Conservation (phyloP, 2,888 invertebrate genomes). For the Drosophila histrio region DNA sequence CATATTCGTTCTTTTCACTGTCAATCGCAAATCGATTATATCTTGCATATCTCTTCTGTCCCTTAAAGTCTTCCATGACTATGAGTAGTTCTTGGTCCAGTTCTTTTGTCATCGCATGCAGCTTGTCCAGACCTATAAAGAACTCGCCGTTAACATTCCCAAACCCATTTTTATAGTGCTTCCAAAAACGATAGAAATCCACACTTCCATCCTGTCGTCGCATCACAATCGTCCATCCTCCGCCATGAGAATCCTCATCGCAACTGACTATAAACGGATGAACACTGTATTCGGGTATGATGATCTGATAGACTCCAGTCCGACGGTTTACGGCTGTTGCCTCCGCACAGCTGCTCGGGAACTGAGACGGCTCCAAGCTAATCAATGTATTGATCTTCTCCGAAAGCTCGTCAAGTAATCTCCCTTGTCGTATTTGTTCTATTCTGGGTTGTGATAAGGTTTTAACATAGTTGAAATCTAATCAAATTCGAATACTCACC, state of each 20-base stretch:
- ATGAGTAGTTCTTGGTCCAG: constrained; percentile 86
- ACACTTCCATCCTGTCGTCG: constrained; percentile 87
- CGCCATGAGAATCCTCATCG: constrained; percentile 85
- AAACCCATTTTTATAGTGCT: constrained; percentile 86
- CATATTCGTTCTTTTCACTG: constrained; percentile 87
- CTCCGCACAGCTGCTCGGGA: constrained; percentile 62
- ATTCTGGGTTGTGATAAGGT: not conserved
- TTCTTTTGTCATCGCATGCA: constrained; percentile 85
- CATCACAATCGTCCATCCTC: constrained; percentile 89
- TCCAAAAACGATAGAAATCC: constrained; percentile 88
- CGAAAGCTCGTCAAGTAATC: constrained; percentile 5
- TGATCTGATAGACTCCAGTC: constrained; percentile 86
- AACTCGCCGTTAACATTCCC: constrained; percentile 89
- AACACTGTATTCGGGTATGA: constrained; percentile 84
- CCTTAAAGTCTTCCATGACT: constrained; percentile 86
- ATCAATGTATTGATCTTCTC: not conserved
- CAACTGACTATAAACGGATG: constrained; percentile 86
- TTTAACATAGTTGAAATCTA: not conserved
- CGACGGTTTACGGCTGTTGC: constrained; percentile 31
- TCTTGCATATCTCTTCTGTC: constrained; percentile 86
- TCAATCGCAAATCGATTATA: constrained; percentile 88
- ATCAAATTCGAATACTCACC: constrained; percentile 1
- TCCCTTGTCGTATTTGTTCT: constrained; percentile 23
- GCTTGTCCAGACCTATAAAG: constrained; percentile 89
- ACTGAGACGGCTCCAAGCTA: not conserved